Conservation (phyloP, 2,888 invertebrate species). For the Cerceris ruficornis region DNA sequence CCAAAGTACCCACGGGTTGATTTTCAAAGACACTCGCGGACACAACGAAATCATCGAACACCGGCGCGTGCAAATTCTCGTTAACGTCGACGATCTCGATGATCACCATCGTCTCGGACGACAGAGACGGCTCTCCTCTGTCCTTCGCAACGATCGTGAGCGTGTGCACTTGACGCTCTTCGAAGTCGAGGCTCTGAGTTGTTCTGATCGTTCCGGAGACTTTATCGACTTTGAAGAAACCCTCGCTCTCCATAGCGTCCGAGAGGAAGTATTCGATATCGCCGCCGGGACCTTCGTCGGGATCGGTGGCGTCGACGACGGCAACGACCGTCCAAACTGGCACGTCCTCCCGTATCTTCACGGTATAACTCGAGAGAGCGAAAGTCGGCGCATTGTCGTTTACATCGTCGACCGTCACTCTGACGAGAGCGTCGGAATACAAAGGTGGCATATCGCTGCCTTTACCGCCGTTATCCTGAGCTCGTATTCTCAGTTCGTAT, state of each 20-base stretch:
- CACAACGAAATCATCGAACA: constrained; percentile 91
- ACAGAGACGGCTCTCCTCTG: constrained; percentile 91
- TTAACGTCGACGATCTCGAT: constrained; percentile 97
- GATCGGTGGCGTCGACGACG: constrained; percentile 91
- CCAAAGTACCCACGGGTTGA: constrained; percentile 88
- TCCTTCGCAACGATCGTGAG: constrained; percentile 93
- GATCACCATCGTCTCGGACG: constrained; percentile 90
- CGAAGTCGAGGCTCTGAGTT: constrained; percentile 91
- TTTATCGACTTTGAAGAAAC: constrained; percentile 91
- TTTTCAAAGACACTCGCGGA: constrained; percentile 91
- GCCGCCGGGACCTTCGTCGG: constrained; percentile 92
- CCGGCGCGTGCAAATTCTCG: constrained; percentile 93
- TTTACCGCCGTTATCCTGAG: constrained; percentile 89
- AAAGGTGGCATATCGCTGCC: constrained; percentile 84
- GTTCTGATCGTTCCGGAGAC: constrained; percentile 94
- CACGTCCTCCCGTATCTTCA: constrained; percentile 95
- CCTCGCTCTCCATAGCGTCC: constrained; percentile 86
- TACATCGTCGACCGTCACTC: constrained; percentile 92
- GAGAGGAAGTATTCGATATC: constrained; percentile 90
- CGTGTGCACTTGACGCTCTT: constrained; percentile 94
- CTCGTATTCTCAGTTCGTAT: constrained; percentile 91
- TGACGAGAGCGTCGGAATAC: constrained; percentile 91
- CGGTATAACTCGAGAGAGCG: constrained; percentile 88
- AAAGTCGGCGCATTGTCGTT: constrained; percentile 95
- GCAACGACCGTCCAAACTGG: constrained; percentile 94